phyloP scores from a whole-genome alignment of 2,888 invertebrate species.

The Helleia helle region DNA sequence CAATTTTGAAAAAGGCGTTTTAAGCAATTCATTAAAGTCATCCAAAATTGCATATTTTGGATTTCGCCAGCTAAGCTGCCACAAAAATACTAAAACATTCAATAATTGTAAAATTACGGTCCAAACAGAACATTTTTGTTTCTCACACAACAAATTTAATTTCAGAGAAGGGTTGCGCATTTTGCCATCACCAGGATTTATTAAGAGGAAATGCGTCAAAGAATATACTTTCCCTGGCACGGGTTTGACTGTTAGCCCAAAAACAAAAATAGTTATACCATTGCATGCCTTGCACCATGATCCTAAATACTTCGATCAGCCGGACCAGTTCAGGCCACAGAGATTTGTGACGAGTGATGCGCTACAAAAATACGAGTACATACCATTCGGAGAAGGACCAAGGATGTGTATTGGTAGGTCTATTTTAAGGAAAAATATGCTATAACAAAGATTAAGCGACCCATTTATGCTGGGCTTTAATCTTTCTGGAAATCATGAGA shows the following conservation, averaged over 20 bases:
- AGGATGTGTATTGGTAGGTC: slow-evolving; percentile 56
- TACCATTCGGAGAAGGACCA: slow-evolving; percentile 61
- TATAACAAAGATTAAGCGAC: too few relatives aligned
- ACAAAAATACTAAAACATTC: too few relatives aligned
- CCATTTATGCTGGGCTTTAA: too few relatives aligned
- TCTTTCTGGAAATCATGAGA: too few relatives aligned
- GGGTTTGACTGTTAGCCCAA: slow-evolving; percentile 43
- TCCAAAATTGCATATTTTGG: too few relatives aligned
- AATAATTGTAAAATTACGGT: neutral
- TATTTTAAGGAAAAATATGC: too few relatives aligned
- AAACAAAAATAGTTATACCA: slow-evolving; percentile 45
- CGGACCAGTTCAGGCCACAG: slow-evolving; percentile 49
- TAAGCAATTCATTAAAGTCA: too few relatives aligned
- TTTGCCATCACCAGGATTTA: slow-evolving; percentile 52
- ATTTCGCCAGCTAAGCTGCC: too few relatives aligned
- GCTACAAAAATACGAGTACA: slow-evolving; percentile 39
- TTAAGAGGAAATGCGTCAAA: slow-evolving; percentile 46
- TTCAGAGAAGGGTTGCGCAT: slow-evolving; percentile 48
- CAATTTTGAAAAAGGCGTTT: too few relatives aligned
- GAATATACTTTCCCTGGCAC: slow-evolving; percentile 56
- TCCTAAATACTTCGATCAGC: slow-evolving; percentile 46
- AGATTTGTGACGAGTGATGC: slow-evolving; percentile 41
- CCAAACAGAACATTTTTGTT: neutral
- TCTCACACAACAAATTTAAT: neutral
- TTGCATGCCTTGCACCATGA: slow-evolving; percentile 55